Evolutionary conservation across 2,888 invertebrate genomes (phyloP), one percentile per base, ranked within the genome.

Genomic region (Hirtodrosophila histrioides): DNA sequence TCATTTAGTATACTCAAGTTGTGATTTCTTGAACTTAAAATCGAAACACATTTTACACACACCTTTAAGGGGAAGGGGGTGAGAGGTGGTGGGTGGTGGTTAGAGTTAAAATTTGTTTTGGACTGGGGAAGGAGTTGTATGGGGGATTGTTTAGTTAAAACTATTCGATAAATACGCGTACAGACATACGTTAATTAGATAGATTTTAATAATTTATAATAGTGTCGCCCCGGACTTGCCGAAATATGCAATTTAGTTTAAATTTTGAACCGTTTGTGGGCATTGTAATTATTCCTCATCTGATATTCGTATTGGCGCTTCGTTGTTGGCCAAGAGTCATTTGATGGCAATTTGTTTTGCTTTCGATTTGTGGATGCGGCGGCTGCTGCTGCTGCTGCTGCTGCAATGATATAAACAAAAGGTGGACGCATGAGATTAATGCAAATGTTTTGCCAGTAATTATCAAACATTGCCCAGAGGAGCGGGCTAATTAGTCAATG

Each of bases 201-300:
- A 17, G 17, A 17, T 69, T 71, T 50, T 48, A 54, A 45, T 54
- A 60, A 51, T 53, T 70, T 1, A 17, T 17, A 17, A 17, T 17
- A 17, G 40, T 46, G n/a, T 48, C 49, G 57, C 75, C 56, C 41
- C 58, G 73, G 69, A 44, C 41, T 70, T 17, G 17, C 17, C 17
- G 17, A 17, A 17, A 17, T 17, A 17, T 17, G 17, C 17, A 17
- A 17, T 17, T 17, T 17, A 17, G 43, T 69, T 82, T 75, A 82
- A 82, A 82, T 82, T 82, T 82, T 82, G 82, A 86, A 69, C 81
- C 82, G 87, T 75, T 66, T 69, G 4, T 69, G 86, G 74, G 84
- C 86, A 62, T 78, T 84, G 49, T 51, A 65, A 37, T 51, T 60
- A 37, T 70, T 60, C 62, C 70, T 60, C 60, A 60, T 51, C 12